Evolutionary conservation across 2,113 vertebrate genomes (phyloP).

Genomic region (Gila orcuttii): DNA sequence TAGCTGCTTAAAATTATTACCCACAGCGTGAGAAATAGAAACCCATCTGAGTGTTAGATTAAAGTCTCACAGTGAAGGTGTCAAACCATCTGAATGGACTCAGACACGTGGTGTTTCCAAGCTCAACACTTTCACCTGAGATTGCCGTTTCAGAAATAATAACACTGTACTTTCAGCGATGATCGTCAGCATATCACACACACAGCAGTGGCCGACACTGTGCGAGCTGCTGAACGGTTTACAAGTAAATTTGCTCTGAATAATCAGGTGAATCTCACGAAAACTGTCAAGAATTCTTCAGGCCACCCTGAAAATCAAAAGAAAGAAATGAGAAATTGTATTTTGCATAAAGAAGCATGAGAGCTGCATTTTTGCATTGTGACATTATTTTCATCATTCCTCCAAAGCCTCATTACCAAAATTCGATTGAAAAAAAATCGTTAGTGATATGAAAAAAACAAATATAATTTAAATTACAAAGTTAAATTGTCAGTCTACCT

Average conservation of each 20-base stretch:
- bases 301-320: neutral
- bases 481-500: neutral
- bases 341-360: neutral
- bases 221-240: neutral
- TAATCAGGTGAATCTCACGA: neutral
- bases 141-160: neutral
- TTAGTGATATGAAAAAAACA: neutral
- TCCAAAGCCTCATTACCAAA: neutral
- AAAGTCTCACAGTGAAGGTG: slow-evolving; percentile 45
- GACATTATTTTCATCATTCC: neutral
- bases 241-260: neutral
- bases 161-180: neutral
- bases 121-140: slow-evolving; percentile 46
- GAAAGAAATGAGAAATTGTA: slow-evolving; percentile 2
- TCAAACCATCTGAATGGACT: neutral
- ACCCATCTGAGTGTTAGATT: neutral
- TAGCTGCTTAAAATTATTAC: slow-evolving; percentile 11
- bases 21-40: neutral
- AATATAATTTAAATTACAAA: neutral
- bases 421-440: neutral
- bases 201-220: neutral
- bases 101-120: slow-evolving; percentile 37
- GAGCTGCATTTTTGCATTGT: neutral
- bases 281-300: neutral
- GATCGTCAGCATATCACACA: neutral